Conservation (phyloP, 2,888 invertebrate species). For the Napeogenes inachia region DNA sequence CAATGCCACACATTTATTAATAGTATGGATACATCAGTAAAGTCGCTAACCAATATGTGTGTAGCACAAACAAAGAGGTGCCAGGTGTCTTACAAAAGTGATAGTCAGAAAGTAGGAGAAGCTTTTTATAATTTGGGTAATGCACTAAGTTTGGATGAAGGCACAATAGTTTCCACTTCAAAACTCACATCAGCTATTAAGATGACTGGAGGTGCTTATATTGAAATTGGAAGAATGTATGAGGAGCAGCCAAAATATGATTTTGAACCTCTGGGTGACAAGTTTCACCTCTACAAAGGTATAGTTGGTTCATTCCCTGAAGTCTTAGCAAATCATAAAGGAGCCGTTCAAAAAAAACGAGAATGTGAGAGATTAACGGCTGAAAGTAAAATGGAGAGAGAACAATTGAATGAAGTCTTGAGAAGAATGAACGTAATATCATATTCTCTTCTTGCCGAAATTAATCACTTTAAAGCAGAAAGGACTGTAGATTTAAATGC, state of each 20-base stretch:
- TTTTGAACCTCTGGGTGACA: conserved; percentile 94
- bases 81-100: conserved; percentile 90
- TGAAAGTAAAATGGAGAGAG: conserved; percentile 90
- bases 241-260: conserved; percentile 94
- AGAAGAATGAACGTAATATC: conserved; percentile 94
- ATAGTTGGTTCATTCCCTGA: conserved; percentile 94
- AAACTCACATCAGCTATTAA: conserved; percentile 88
- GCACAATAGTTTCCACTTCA: conserved; percentile 79
- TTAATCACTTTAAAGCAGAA: conserved; percentile 94
- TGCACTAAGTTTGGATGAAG: conserved; percentile 88
- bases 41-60: conserved; percentile 87
- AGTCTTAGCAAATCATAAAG: conserved; percentile 91
- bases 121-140: conserved; percentile 90
- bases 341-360: conserved; percentile 90
- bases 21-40: conserved; percentile 91
- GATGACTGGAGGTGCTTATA: conserved; percentile 92
- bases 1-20: conserved; percentile 88
- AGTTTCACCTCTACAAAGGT: conserved; percentile 95
- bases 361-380: conserved; percentile 89
- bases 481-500: conserved; percentile 89
- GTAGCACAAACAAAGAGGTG: conserved; percentile 92
- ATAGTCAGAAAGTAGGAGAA: conserved; percentile 93
- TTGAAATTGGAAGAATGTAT: conserved; percentile 91
- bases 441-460: conserved; percentile 95
- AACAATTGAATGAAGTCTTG: conserved; percentile 87